Percentiles rank a stretch among this genome's conserved stretches.
These are phyloP conservation scores for Tachypleus tridentatus DNA, from an alignment of 1,140 invertebrate genomes.

Conservation along the genomic window DNA sequence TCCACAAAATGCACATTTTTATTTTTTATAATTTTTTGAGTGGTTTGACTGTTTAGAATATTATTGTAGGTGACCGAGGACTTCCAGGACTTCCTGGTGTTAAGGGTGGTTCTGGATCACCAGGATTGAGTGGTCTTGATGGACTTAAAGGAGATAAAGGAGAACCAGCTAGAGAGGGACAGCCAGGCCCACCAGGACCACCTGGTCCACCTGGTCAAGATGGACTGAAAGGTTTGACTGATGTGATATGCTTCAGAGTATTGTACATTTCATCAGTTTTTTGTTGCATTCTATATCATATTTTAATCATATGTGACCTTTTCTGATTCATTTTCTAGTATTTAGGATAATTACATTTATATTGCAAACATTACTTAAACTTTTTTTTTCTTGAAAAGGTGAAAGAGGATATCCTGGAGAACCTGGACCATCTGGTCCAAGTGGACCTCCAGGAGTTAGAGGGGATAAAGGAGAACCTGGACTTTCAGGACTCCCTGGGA, in stretches of 20 bases:
- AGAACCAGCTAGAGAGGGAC: constrained; percentile 27
- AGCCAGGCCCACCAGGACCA: constrained; percentile 37
- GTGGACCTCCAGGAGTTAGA: constrained; percentile 12
- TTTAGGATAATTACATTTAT: no score
- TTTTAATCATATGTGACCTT: no score
- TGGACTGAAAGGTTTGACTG: constrained; percentile 40
- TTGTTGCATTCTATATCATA: no score
- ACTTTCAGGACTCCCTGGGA: constrained; percentile 19
- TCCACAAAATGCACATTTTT: no score
- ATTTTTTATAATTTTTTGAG: no score
- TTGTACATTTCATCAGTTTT: no score
- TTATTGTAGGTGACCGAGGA: constrained; percentile 1
- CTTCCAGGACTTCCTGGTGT: no score
- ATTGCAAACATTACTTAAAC: no score
- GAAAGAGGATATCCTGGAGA: constrained; percentile 13
- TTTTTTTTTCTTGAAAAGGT: neutral
- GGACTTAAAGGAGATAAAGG: constrained; percentile 35
- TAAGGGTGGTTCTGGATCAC: constrained; percentile 19
- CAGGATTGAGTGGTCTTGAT: constrained; percentile 47
- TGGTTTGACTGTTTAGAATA: no score
- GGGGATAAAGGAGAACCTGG: constrained; percentile 22
- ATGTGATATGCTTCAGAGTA: no score
- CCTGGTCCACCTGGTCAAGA: constrained; percentile 41
- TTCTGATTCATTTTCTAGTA: no score
- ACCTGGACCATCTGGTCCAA: constrained; percentile 10